Conservation (phyloP, 2,797 vertebrate species). For the Tauraco hartlaubi region DNA sequence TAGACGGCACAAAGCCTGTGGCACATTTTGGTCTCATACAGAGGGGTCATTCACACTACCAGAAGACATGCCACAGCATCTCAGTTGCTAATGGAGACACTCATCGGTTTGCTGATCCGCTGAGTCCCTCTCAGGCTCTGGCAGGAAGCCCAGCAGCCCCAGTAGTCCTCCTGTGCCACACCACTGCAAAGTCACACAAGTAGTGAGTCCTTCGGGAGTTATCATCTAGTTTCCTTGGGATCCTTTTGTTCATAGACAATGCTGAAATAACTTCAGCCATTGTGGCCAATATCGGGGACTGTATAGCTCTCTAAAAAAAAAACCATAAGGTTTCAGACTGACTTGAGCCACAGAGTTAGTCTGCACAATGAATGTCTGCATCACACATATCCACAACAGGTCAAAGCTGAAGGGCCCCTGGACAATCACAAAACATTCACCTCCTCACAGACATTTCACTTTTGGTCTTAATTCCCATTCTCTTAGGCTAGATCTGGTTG, state of each 20-base stretch:
- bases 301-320: neutral
- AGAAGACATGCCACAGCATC: neutral
- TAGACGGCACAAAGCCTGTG: neutral
- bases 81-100: neutral
- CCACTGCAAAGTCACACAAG: neutral
- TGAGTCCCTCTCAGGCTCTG: neutral
- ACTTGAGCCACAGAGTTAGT: neutral
- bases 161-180: neutral
- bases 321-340: neutral
- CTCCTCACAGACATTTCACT: neutral
- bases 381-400: neutral
- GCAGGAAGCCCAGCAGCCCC: neutral
- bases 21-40: neutral
- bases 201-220: neutral
- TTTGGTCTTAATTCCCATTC: neutral
- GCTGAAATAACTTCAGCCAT: neutral
- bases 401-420: neutral
- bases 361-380: neutral
- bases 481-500: neutral
- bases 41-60: neutral
- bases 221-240: neutral
- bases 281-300: neutral
- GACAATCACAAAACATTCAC: neutral
- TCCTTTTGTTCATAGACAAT: slow-evolving; percentile 6
- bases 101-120: neutral